phyloP scores from a whole-genome alignment of 2,888 invertebrate species.

The Pyrrhosoma nymphula region DNA sequence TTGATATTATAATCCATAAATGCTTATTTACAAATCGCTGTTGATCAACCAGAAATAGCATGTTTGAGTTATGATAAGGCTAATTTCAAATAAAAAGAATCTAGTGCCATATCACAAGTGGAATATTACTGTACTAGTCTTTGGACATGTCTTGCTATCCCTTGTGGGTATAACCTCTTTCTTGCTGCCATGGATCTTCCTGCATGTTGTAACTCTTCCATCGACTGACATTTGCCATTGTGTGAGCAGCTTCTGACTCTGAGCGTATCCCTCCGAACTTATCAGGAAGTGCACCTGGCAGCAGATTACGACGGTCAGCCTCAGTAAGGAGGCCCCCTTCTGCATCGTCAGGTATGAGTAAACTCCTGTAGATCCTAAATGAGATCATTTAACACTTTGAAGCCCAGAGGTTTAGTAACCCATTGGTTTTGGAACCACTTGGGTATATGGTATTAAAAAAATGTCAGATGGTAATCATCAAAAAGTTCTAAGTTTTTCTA shows the following conservation, averaged over 20 bases:
- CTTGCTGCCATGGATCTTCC: conserved; percentile 49
- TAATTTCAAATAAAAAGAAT: background rate
- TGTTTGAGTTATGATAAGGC: background rate
- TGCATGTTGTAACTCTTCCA: conserved; percentile 56
- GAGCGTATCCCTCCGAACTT: conserved; percentile 45
- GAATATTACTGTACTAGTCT: background rate
- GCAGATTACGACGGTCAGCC: conserved; percentile 60
- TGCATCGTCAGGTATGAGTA: conserved; percentile 59
- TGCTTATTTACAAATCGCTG: too few relatives aligned
- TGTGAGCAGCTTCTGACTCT: conserved; percentile 53
- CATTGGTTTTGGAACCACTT: too few relatives aligned
- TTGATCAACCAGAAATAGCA: too few relatives aligned
- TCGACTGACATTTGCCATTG: conserved; percentile 57
- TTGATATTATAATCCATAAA: too few relatives aligned
- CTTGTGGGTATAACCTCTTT: conserved; percentile 44
- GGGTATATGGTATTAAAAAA: too few relatives aligned
- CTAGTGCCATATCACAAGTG: background rate
- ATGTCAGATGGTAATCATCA: too few relatives aligned
- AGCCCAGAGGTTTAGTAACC: too few relatives aligned
- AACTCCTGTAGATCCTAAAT: background rate
- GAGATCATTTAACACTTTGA: background rate
- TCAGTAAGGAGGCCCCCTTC: conserved; percentile 62
- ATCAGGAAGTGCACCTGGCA: conserved; percentile 54
- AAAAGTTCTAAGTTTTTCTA: too few relatives aligned
- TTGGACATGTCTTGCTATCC: conserved; percentile 13